Conservation (phyloP, 2,113 vertebrate genomes). For the Monopterus albus region DNA sequence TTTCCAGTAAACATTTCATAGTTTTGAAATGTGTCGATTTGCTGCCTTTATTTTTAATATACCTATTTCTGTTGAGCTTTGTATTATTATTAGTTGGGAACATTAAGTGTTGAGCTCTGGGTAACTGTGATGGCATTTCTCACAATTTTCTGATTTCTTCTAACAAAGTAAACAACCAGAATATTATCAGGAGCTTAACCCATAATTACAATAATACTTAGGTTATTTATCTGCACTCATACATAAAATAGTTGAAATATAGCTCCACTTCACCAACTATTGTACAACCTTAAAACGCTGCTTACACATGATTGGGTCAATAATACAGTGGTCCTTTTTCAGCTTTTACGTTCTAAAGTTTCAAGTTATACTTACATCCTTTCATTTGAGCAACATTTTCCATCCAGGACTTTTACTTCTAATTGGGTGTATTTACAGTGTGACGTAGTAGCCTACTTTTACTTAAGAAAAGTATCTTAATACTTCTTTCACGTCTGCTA, state of each 20-base stretch:
- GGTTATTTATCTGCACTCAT: not conserved
- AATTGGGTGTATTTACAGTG: not conserved
- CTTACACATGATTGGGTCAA: too few species aligned
- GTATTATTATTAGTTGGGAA: not conserved
- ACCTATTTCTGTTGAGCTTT: not conserved
- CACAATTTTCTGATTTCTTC: not conserved
- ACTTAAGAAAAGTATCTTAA: not conserved
- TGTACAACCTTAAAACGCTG: not conserved
- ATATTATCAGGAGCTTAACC: not conserved
- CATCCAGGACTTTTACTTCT: not conserved
- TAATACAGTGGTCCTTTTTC: too few species aligned
- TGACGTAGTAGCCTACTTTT: not conserved
- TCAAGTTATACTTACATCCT: too few species aligned
- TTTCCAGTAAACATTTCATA: too few species aligned
- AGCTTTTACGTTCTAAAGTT: too few species aligned
- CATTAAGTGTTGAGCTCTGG: not conserved
- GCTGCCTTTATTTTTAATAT: too few species aligned
- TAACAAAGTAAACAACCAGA: too few species aligned
- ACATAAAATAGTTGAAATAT: not conserved
- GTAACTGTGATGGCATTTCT: not conserved
- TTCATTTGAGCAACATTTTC: too few species aligned
- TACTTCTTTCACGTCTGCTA: not conserved
- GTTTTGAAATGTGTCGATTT: too few species aligned
- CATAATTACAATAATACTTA: not conserved
- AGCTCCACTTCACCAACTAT: too few species aligned